Evolutionary conservation across 2,888 invertebrate genomes (phyloP).

Genomic region (Parelbella ahira): DNA sequence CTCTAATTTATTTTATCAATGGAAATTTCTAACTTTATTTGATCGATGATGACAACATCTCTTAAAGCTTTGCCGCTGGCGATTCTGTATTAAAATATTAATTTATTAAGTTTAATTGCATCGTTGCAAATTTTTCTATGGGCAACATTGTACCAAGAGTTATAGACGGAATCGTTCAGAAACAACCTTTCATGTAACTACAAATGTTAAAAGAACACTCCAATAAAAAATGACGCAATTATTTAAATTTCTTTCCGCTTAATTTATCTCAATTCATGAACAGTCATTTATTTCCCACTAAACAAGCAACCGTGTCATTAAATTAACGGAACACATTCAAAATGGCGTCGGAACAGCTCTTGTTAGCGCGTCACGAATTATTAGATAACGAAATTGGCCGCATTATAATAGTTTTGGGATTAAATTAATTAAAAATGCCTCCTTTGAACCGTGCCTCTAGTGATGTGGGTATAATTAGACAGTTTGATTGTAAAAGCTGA

Average conservation of each 20-base stretch:
- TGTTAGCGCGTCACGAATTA: conserved; percentile 71
- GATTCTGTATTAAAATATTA: too few species aligned
- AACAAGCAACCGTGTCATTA: conserved; percentile 49
- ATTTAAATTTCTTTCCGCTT: conserved; percentile 38
- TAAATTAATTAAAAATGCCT: conserved; percentile 78
- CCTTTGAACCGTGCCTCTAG: conserved; percentile 65
- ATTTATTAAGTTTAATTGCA: too few species aligned
- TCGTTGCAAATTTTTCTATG: too few species aligned
- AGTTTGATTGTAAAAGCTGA: conserved; percentile 71
- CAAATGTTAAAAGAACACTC: conserved; percentile 33
- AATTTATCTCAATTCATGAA: conserved; percentile 59
- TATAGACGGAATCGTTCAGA: too few species aligned
- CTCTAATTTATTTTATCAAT: conserved; percentile 40
- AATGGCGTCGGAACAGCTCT: conserved; percentile 58
- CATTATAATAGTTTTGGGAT: conserved; percentile 76
- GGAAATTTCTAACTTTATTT: conserved; percentile 13
- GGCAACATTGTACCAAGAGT: too few species aligned
- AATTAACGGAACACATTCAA: conserved; percentile 57
- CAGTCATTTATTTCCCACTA: conserved; percentile 35
- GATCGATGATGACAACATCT: not conserved
- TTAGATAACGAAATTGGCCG: conserved; percentile 76
- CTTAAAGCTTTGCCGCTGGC: too few species aligned
- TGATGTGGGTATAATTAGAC: conserved; percentile 80
- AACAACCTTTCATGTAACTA: too few species aligned
- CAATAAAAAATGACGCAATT: conserved; percentile 33